phyloP scores from a whole-genome alignment of 2,797 vertebrate genomes.

The Euthynnus affinis region DNA sequence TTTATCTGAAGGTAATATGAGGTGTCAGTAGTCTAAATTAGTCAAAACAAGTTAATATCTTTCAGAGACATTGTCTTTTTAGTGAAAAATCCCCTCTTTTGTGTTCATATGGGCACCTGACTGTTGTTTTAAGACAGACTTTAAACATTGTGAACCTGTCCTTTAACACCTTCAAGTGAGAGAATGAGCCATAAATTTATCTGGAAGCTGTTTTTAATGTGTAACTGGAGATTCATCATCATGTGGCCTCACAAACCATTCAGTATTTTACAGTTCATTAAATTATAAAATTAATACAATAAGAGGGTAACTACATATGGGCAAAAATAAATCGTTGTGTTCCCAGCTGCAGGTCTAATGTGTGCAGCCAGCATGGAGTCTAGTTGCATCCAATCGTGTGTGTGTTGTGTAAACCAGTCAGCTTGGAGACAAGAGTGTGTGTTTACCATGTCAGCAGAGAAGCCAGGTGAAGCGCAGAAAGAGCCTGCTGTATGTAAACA shows the following conservation, averaged over 20 bases:
- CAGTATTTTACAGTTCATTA: neutral
- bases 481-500: slow-evolving; percentile 59
- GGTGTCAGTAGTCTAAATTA: too few relatives aligned
- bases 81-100: too few relatives aligned
- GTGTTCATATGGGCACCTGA: too few relatives aligned
- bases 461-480: slow-evolving; percentile 58
- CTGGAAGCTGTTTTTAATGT: slow-evolving; percentile 11
- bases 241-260: neutral
- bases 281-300: neutral
- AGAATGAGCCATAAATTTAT: slow-evolving; percentile 19
- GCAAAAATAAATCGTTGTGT: slow-evolving; percentile 4
- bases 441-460: slow-evolving; percentile 67
- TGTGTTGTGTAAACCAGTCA: slow-evolving; percentile 55
- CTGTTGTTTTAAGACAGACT: too few relatives aligned
- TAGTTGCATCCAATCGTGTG: slow-evolving; percentile 38
- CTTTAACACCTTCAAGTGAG: slow-evolving; percentile 8
- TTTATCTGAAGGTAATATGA: too few relatives aligned
- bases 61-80: too few relatives aligned
- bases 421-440: slow-evolving; percentile 49
- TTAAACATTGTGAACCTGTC: too few relatives aligned
- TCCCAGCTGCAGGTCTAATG: slow-evolving; percentile 37
- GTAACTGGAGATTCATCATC: neutral
- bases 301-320: neutral
- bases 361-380: slow-evolving; percentile 23
- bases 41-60: too few relatives aligned